Base-by-base conservation (phyloP, 2,797 vertebrate genomes). In the Lagorchestes hirsutus region DNA sequence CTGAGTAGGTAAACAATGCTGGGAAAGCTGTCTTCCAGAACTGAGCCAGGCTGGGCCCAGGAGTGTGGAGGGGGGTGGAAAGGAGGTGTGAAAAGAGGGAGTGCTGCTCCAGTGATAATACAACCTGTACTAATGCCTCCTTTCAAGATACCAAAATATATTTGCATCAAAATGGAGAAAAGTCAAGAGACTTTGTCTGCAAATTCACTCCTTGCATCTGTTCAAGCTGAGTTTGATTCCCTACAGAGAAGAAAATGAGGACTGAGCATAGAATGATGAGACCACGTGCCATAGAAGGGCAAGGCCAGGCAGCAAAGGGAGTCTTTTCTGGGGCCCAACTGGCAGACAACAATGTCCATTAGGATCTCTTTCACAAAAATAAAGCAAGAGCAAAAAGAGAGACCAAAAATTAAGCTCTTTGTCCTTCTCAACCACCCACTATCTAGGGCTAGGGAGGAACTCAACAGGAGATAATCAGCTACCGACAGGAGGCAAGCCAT, bases 131-230 rank as follows among this genome's bases (percentile, higher is more conserved):
- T 97, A 97, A 98, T 97, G 95, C 97, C 34, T 96, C 98, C 97
- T 99, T 98, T 98, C 90, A 96, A 98, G 98, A 98, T 92, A 92
- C 93, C 98, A 82, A 90, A 97, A 98, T 93, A 95, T 27, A 98
- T 98, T 98, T 98, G 98, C 99, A 99, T 99, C 98, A 97, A 94
- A 99, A 99, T 93, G 91, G 92, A 91, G 67, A 90, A 67, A 97
- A 92, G 95, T 54, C 16, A 57, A 54, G 98, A 54, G 95, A 97
- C 55, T 92, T 87, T 34, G 95, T 74, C 96, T 92, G 95, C 92
- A 97, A 98, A 98, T 98, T 98, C 95, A 90, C 97, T 98, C 96
- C 3, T 10, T 92, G 97, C 99, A 99, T 99, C 99, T 99, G 99
- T 97, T 98, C 98, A 97, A 94, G 97, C 98, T 46, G 74, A 24